phyloP scores from a whole-genome alignment of 2,888 invertebrate genomes.

The Spatulosminthurus flaviceps region DNA sequence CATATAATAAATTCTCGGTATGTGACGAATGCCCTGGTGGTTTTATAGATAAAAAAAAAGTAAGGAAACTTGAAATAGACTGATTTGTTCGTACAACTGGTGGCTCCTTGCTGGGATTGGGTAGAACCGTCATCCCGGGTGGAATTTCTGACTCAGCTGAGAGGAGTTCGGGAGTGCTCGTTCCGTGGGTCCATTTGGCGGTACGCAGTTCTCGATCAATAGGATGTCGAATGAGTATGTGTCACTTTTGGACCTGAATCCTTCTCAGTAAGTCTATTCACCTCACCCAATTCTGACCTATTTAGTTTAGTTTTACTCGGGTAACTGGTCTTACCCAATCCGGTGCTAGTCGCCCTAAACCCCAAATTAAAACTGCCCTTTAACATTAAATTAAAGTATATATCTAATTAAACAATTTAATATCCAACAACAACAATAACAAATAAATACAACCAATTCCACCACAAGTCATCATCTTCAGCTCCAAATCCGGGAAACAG shows the following conservation, averaged over 20 bases:
- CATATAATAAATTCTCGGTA: no score
- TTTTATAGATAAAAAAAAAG: no score
- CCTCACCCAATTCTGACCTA: constrained; percentile 36
- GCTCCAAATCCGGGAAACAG: not conserved
- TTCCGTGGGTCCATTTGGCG: not conserved
- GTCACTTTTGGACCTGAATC: not conserved
- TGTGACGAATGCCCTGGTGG: no score
- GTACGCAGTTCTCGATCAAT: not conserved
- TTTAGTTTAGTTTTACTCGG: constrained; percentile 37
- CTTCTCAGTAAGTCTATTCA: constrained; percentile 14
- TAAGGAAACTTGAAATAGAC: no score
- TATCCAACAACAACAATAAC: not conserved
- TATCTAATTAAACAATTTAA: not conserved
- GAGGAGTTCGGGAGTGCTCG: not conserved
- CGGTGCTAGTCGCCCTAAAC: constrained; percentile 1
- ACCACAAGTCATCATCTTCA: not conserved
- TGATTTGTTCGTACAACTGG: not conserved
- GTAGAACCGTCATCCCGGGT: not conserved
- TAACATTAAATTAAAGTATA: not conserved
- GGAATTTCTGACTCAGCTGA: not conserved
- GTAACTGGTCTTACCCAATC: constrained; percentile 34
- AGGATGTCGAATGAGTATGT: not conserved
- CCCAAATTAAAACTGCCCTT: not conserved
- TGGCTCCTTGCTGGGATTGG: not conserved
- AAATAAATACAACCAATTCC: not conserved